Evolutionary conservation across 1,140 invertebrate species (phyloP).

Genomic region (Drosophila santomea): DNA sequence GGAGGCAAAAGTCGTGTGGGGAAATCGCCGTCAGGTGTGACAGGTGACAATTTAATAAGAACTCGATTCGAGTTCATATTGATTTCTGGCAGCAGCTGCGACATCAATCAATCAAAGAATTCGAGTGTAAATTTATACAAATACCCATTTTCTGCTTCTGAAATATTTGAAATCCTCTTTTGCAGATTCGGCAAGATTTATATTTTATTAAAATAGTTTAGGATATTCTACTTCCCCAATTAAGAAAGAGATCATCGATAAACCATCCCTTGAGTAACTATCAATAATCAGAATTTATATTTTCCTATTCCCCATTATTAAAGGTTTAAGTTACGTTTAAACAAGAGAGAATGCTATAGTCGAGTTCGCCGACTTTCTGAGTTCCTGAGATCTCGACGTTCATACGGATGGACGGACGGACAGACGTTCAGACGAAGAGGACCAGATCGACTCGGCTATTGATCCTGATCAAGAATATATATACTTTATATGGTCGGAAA

Average conservation of each 20-base stretch:
- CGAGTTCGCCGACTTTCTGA: too few species aligned
- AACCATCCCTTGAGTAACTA: too few species aligned
- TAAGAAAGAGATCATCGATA: too few species aligned
- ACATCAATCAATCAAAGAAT: constrained; percentile 35
- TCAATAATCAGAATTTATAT: too few species aligned
- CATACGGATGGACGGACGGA: too few species aligned
- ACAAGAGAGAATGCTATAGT: too few species aligned
- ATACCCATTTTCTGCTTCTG: neutral
- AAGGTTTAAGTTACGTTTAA: too few species aligned
- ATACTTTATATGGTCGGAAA: too few species aligned
- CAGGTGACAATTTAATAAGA: constrained; percentile 68
- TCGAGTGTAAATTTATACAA: neutral
- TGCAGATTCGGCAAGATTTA: neutral
- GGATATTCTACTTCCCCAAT: neutral
- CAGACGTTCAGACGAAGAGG: too few species aligned
- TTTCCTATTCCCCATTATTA: neutral
- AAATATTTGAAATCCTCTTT: neutral
- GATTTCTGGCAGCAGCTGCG: constrained; percentile 28
- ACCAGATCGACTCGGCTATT: too few species aligned
- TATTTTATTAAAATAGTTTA: neutral
- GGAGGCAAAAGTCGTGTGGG: constrained; percentile 27
- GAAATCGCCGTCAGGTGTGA: constrained; percentile 62
- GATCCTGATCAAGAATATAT: too few species aligned
- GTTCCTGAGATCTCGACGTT: too few species aligned
- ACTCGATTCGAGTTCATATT: constrained; percentile 57